Conservation (phyloP, 1,140 invertebrate genomes). For the Xylocopa sonorina region DNA sequence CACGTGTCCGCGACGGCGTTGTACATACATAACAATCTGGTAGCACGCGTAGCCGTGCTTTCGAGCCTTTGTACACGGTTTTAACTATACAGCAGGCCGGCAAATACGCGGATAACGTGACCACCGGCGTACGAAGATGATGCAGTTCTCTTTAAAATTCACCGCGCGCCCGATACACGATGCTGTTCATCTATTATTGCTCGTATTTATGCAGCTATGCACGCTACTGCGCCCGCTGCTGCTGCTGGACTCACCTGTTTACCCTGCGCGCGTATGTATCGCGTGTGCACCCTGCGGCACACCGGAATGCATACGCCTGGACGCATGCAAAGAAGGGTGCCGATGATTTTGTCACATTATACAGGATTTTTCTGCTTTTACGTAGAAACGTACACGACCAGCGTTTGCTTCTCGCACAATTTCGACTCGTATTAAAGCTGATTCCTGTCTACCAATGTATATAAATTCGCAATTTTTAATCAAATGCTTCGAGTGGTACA, state of each 20-base stretch:
- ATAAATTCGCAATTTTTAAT: too few species aligned
- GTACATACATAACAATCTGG: neutral
- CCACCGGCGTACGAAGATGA: neutral
- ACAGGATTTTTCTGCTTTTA: too few species aligned
- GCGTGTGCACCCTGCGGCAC: neutral
- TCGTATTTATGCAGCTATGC: neutral
- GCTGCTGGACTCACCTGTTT: neutral
- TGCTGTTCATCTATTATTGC: constrained; percentile 19
- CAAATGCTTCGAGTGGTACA: too few species aligned
- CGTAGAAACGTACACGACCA: too few species aligned
- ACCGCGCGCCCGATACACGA: neutral
- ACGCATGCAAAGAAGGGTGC: too few species aligned
- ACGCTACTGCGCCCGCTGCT: neutral
- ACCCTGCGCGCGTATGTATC: neutral
- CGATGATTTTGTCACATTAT: too few species aligned
- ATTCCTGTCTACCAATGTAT: too few species aligned
- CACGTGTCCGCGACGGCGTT: neutral
- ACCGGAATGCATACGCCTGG: too few species aligned
- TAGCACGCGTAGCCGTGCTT: neutral
- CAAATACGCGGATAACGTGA: constrained; percentile 2
- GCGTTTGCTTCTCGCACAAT: too few species aligned
- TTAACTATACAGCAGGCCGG: neutral
- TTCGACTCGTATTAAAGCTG: too few species aligned
- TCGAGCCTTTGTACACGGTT: neutral
- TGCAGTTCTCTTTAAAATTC: constrained; percentile 9